Evolutionary conservation across 2,113 vertebrate species (phyloP).

Genomic region (Rhea americana): DNA sequence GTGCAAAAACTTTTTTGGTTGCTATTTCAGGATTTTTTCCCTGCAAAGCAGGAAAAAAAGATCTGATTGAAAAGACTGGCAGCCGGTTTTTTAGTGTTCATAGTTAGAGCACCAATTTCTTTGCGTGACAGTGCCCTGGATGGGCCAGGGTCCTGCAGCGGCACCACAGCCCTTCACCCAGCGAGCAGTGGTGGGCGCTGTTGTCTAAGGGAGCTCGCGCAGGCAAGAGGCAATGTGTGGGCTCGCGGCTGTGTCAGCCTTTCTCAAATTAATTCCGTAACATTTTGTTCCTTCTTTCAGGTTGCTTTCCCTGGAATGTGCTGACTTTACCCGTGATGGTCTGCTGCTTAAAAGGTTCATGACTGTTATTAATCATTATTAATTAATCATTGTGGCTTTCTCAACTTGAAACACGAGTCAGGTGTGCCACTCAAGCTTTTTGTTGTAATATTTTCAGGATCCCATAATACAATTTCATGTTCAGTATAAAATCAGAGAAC

Average conservation of each 20-base stretch:
- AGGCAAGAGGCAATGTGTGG: accelerated
- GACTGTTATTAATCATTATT: too few species aligned
- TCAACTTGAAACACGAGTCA: background rate
- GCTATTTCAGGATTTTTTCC: background rate
- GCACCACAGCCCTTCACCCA: background rate
- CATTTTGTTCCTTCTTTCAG: background rate
- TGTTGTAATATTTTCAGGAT: background rate
- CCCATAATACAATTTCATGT: background rate
- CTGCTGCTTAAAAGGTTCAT: background rate
- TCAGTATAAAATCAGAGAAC: background rate
- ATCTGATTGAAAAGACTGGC: background rate
- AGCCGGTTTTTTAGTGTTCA: accelerated
- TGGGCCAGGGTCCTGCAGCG: too few species aligned
- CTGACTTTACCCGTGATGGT: background rate
- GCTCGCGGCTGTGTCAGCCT: accelerated
- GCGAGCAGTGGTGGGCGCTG: slow-evolving; percentile 12
- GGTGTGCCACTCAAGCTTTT: background rate
- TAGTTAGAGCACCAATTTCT: background rate
- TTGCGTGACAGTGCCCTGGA: too few species aligned
- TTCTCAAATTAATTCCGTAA: accelerated
- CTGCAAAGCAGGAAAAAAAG: background rate
- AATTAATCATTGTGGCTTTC: background rate
- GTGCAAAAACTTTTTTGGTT: background rate
- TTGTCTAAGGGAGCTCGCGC: background rate
- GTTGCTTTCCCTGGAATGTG: background rate